Conservation (phyloP, 2,113 vertebrate genomes). For the Cyprinodon tularosa region DNA sequence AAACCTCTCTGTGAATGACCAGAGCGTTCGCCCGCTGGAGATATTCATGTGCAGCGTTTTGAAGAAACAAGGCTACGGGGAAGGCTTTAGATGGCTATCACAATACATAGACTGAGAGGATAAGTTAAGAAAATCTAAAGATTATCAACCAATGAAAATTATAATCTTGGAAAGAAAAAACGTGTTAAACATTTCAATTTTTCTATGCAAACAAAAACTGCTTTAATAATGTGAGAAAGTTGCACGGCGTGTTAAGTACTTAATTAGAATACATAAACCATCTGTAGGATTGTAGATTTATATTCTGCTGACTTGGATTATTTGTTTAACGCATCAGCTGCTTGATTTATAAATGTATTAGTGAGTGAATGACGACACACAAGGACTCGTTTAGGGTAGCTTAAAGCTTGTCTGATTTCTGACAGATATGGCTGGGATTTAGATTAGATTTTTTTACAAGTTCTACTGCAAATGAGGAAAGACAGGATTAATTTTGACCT, state of each 20-base stretch:
- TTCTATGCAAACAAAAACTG: slow-evolving; percentile 61
- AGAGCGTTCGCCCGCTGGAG: slow-evolving; percentile 91
- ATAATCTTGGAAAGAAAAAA: slow-evolving; percentile 1
- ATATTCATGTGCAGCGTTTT: slow-evolving; percentile 98
- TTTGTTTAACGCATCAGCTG: slow-evolving; percentile 7
- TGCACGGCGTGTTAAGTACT: slow-evolving; percentile 20
- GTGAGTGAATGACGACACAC: not conserved
- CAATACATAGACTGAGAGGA: slow-evolving; percentile 93
- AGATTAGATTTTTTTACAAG: slow-evolving; percentile 18
- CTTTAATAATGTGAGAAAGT: slow-evolving; percentile 28
- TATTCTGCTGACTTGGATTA: slow-evolving; percentile 21
- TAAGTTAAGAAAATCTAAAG: not conserved
- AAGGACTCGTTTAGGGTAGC: not conserved
- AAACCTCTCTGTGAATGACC: slow-evolving; percentile 87
- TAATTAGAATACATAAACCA: slow-evolving; percentile 16
- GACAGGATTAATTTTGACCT: slow-evolving; percentile 20
- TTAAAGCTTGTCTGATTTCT: slow-evolving; percentile 16
- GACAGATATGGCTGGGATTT: slow-evolving; percentile 1
- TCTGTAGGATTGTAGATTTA: slow-evolving; percentile 32
- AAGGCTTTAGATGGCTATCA: slow-evolving; percentile 96
- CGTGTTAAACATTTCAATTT: slow-evolving; percentile 26
- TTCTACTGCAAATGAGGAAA: slow-evolving; percentile 5
- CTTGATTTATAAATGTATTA: slow-evolving; percentile 9
- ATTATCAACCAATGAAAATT: slow-evolving; percentile 21
- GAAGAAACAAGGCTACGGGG: slow-evolving; percentile 94